Conservation (phyloP, 2,888 invertebrate species). For the Malthinus flaveolus region DNA sequence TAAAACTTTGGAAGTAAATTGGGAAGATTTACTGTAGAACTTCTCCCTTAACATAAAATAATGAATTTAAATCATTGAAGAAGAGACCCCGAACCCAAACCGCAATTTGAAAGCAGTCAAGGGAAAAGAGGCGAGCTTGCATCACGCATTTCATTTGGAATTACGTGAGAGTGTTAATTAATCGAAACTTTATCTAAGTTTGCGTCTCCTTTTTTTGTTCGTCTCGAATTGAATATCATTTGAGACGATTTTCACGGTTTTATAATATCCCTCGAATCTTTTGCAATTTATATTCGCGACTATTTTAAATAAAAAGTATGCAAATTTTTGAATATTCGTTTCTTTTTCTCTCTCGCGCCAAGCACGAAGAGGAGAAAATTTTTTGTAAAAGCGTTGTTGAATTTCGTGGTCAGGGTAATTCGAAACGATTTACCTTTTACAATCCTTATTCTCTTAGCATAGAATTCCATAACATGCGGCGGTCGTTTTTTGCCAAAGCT, state of each 20-base stretch:
- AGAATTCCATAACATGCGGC: constrained; percentile 11
- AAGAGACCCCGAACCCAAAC: constrained; percentile 18
- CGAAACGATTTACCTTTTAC: constrained; percentile 13
- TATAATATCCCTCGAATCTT: constrained; percentile 3
- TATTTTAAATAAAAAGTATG: constrained; percentile 25
- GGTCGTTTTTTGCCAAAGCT: constrained; percentile 2
- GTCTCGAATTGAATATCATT: constrained; percentile 15
- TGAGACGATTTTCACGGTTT: constrained; percentile 16
- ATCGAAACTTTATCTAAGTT: constrained; percentile 26
- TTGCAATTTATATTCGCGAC: constrained; percentile 21
- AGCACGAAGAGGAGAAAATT: not conserved
- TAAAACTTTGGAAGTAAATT: constrained; percentile 21
- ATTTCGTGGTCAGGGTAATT: constrained; percentile 15
- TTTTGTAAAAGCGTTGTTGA: constrained; percentile 12
- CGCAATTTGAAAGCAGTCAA: constrained; percentile 26
- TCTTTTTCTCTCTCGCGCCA: not conserved
- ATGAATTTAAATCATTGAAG: constrained; percentile 30
- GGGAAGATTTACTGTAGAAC: constrained; percentile 25
- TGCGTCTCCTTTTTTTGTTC: constrained; percentile 21
- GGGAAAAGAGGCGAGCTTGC: constrained; percentile 24
- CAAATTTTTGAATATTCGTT: constrained; percentile 23
- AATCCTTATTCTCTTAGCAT: not conserved
- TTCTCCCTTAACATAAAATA: constrained; percentile 30
- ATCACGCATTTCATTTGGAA: constrained; percentile 29
- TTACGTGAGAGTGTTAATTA: constrained; percentile 30